A percentile compares a stretch with the other conserved stretches of the same genome.
Conservation (phyloP, 2,797 vertebrate species). For the Hirundo rustica region DNA sequence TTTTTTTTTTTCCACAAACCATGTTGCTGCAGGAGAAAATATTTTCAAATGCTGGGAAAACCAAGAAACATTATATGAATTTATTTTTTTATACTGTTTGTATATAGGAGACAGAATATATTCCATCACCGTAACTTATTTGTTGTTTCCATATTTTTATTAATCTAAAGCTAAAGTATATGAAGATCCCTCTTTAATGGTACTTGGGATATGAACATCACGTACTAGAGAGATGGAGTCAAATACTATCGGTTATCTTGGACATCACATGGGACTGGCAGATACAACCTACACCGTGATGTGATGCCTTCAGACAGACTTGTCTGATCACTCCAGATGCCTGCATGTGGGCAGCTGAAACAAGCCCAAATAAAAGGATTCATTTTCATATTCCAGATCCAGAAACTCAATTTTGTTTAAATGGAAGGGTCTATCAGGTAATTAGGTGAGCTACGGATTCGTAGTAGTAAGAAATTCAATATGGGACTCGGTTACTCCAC, state of each 20-base stretch:
- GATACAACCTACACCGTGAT: not conserved
- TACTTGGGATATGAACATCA: not conserved
- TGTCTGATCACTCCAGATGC: not conserved
- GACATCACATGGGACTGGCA: not conserved
- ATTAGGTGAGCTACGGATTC: not conserved
- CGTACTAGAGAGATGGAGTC: not conserved
- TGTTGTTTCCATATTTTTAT: not conserved
- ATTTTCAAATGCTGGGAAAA: not conserved
- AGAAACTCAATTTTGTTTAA: not conserved
- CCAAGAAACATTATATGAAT: not conserved
- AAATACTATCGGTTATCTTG: not conserved
- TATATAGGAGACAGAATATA: not conserved
- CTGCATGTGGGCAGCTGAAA: not conserved
- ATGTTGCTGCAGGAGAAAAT: not conserved
- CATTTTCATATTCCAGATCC: not conserved
- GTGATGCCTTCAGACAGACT: not conserved
- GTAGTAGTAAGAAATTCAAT: not conserved
- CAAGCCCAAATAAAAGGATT: not conserved
- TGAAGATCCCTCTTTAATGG: not conserved
- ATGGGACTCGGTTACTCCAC: not conserved
- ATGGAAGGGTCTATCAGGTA: not conserved
- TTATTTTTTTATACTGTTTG: not conserved
- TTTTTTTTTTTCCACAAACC: not conserved
- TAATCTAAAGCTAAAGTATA: not conserved
- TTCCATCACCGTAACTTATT: not conserved